phyloP scores from a whole-genome alignment of 2,113 vertebrate genomes.

The Strix uralensis region DNA sequence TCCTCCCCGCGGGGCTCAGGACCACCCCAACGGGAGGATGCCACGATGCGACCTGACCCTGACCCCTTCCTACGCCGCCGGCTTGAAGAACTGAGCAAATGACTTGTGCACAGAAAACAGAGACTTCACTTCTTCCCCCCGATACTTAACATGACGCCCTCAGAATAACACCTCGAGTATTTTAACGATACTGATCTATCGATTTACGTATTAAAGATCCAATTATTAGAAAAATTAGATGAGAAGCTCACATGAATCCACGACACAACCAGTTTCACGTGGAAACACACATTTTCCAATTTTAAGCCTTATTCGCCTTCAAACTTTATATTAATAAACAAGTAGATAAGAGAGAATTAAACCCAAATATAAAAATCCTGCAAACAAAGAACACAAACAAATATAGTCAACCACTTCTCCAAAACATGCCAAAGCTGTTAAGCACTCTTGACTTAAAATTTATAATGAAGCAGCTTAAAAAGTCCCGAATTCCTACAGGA shows the following conservation, averaged over 20 bases:
- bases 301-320: not conserved
- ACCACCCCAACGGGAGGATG: not conserved
- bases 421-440: not conserved
- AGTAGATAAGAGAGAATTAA: not conserved
- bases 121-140: not conserved
- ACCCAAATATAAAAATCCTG: not conserved
- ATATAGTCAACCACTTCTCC: not conserved
- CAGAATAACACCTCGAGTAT: not conserved
- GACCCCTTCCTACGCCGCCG: not conserved
- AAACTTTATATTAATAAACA: not conserved
- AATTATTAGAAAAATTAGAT: not conserved
- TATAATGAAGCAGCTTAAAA: constrained; percentile 16
- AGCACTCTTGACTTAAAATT: not conserved
- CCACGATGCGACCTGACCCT: not conserved
- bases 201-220: not conserved
- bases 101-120: not conserved
- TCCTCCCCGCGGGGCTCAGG: not conserved
- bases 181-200: not conserved
- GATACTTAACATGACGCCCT: not conserved
- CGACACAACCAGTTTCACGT: not conserved
- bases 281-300: not conserved
- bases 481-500: not conserved
- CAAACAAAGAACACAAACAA: not conserved
- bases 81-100: not conserved
- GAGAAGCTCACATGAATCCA: not conserved